phyloP scores from a whole-genome alignment of 37 sponge, comb jelly and placozoan species.

The Corticium candelabrum region DNA sequence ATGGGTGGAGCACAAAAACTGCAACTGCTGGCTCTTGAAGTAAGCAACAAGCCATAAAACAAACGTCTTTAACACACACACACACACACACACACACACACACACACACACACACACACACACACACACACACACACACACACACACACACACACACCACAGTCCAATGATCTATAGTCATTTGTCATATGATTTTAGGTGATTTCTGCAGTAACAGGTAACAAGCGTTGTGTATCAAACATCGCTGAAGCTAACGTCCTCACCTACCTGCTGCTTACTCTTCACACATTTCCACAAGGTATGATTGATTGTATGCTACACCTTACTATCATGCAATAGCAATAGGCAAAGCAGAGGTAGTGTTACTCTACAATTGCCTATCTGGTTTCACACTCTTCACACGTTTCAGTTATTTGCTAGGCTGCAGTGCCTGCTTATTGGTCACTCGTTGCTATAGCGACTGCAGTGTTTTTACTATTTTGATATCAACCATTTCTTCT shows the following conservation, averaged over 20 bases:
- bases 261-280: slow-evolving; percentile 60
- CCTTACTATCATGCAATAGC: not conserved
- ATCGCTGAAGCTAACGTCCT: slow-evolving; percentile 88
- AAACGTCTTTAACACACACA: no score
- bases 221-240: slow-evolving; percentile 85
- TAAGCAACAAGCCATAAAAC: slow-evolving; percentile 20
- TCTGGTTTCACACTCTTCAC: no score
- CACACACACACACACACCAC: not conserved
- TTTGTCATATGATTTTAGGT: slow-evolving; percentile 59
- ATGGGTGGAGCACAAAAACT: slow-evolving; percentile 66
- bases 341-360: no score
- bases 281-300: slow-evolving; percentile 71
- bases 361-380: no score
- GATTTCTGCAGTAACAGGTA: slow-evolving; percentile 80
- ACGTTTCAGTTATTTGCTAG: no score
- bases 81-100: no score
- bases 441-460: no score
- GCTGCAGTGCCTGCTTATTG: no score
- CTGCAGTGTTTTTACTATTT: no score
- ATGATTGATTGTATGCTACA: not conserved
- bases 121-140: no score
- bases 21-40: slow-evolving; percentile 78
- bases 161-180: not conserved
- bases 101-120: no score
- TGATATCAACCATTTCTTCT: no score